Evolutionary conservation across 2,888 invertebrate species (phyloP), one percentile per base, ranked within the genome.

Genomic region (Desoria tigrina): DNA sequence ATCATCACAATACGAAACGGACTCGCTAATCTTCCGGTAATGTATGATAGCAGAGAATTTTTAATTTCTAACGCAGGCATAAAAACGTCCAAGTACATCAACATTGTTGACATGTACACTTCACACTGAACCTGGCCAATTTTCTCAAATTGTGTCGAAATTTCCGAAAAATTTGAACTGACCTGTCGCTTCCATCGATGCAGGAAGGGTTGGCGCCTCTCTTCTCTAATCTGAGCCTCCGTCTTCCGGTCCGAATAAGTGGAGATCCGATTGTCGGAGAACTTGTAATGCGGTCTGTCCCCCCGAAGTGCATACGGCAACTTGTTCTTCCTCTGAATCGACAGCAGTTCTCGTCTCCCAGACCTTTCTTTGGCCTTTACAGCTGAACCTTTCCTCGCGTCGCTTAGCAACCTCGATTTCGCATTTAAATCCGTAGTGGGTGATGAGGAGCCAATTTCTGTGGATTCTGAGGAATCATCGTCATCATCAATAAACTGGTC

Each of bases 211-310:
- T 51, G 51, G 6, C 51, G 7, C 21, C 24, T 6, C 11, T 24
- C 51, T n/a, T n/a, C n/a, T n/a, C n/a, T n/a, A n/a, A 23, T 51
- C 24, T 24, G 51, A 24, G 21, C 24, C 11, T 3, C 51, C 6
- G 11, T 24, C 23, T 24, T 21, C 26, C 18, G 11, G 9, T 16
- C 21, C 16, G 45, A 45, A 16, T 51, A 51, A 24, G 24, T 51
- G 23, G 23, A 51, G 23, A 3, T 16, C 21, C 45, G 26, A 49
- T 58, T 27, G 27, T 58, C 27, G 18, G 56, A 54, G 61, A 66
- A 66, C 65, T 69, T 69, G 32, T 66, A 69, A 42, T 66, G 69
- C 42, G 69, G 69, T 45, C 64, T 66, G 54, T 66, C 69, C 24
- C 64, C 66, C 26, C 69, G 27, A 2, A 66, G 42, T 23, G 69